A percentile compares a stretch with the other conserved stretches of the same genome.
These are phyloP conservation scores for Grus americana DNA, from an alignment of 2,113 vertebrate genomes.

Conservation along the genomic window DNA sequence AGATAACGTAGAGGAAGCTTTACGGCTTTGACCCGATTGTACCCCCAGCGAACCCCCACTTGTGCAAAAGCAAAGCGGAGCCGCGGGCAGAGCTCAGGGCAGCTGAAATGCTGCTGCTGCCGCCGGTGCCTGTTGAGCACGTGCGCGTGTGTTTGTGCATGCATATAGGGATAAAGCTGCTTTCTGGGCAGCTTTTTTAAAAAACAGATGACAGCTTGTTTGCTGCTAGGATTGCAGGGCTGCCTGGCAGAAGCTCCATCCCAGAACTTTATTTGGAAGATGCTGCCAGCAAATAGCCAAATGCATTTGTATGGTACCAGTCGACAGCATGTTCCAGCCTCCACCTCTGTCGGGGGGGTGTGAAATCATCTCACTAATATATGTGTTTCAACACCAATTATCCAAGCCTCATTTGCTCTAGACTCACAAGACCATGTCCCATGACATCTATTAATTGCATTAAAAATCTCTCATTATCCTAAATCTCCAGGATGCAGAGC, in stretches of 20 bases:
- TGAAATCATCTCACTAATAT: neutral
- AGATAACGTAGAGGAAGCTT: neutral
- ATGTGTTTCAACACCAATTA: slow-evolving; percentile 53
- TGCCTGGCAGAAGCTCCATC: slow-evolving; percentile 1
- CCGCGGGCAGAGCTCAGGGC: neutral
- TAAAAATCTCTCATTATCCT: slow-evolving; percentile 36
- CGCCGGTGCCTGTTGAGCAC: rapidly evolving
- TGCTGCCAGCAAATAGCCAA: neutral
- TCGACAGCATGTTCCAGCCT: neutral
- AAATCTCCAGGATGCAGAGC: neutral
- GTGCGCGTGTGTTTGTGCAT: neutral
- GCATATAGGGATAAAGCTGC: neutral
- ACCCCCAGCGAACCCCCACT: too few relatives aligned
- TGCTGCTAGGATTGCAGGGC: slow-evolving; percentile 6
- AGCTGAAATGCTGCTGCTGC: rapidly evolving
- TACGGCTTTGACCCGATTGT: neutral
- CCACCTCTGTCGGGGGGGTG: neutral
- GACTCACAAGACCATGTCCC: slow-evolving; percentile 47
- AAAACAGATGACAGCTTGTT: slow-evolving; percentile 7
- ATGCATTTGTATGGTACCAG: neutral
- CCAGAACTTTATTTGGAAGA: neutral
- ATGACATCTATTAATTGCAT: slow-evolving; percentile 56
- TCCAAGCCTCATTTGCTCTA: slow-evolving; percentile 51
- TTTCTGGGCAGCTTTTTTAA: neutral
- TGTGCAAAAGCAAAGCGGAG: neutral